Conservation (phyloP, 2,113 vertebrate genomes). For the Prunella fulvescens region DNA sequence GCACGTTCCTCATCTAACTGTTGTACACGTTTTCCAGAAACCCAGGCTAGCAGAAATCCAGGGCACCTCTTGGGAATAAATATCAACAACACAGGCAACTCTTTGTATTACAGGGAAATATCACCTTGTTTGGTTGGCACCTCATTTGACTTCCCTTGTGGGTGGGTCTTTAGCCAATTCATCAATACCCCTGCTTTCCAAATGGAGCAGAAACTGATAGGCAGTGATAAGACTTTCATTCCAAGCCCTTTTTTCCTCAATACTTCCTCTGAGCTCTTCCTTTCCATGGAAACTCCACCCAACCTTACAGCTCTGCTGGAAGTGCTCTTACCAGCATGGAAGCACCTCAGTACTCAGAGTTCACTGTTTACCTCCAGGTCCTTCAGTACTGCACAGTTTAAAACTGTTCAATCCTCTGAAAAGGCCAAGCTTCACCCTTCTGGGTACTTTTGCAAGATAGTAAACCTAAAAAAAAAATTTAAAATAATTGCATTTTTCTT, state of each 20-base stretch:
- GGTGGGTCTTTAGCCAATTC: background rate
- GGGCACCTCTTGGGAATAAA: background rate
- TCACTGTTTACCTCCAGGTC: background rate
- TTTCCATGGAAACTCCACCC: background rate
- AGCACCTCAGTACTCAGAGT: background rate
- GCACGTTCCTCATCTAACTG: background rate
- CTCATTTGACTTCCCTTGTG: background rate
- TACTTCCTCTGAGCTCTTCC: background rate
- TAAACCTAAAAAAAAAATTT: too few relatives aligned
- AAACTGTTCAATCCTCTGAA: background rate
- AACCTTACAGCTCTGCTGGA: background rate
- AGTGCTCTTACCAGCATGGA: background rate
- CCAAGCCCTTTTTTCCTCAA: background rate
- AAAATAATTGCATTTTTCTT: background rate
- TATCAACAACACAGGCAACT: background rate
- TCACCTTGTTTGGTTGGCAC: background rate
- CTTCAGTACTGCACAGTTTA: background rate
- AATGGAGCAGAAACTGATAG: background rate
- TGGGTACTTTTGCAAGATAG: background rate
- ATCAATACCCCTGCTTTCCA: background rate
- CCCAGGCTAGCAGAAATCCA: background rate
- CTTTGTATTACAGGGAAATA: background rate
- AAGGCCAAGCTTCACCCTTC: background rate
- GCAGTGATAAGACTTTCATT: background rate
- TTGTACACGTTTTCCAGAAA: background rate